Evolutionary conservation across 2,797 vertebrate species (phyloP).

Genomic region (Tragelaphus oryx): DNA sequence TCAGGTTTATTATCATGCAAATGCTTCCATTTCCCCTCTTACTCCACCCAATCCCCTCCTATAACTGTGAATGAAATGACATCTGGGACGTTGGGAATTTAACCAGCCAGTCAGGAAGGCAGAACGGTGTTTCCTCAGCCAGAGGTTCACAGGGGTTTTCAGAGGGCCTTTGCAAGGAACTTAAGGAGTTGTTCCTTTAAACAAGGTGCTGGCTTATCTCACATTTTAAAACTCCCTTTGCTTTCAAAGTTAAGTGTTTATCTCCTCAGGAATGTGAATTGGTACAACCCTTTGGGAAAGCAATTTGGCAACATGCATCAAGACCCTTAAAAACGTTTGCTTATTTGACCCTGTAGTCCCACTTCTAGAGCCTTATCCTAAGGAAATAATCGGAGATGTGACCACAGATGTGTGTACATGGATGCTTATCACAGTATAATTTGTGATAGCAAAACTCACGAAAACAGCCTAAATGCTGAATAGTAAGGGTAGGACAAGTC

Average conservation of each 20-base stretch:
- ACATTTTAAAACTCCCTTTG: slow-evolving; percentile 57
- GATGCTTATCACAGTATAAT: not conserved
- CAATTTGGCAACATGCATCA: slow-evolving; percentile 25
- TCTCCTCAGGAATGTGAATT: slow-evolving; percentile 50
- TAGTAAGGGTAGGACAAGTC: not conserved
- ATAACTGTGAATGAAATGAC: slow-evolving; percentile 60
- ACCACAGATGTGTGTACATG: not conserved
- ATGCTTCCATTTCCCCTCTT: slow-evolving; percentile 60
- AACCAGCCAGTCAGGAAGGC: slow-evolving; percentile 51
- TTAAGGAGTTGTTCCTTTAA: slow-evolving; percentile 59
- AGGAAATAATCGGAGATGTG: slow-evolving; percentile 20
- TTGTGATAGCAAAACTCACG: not conserved
- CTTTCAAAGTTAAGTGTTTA: slow-evolving; percentile 65
- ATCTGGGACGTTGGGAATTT: slow-evolving; percentile 64
- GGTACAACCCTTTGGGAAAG: slow-evolving; percentile 54
- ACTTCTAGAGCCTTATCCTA: not conserved
- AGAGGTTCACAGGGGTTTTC: slow-evolving; percentile 27
- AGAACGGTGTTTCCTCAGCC: slow-evolving; percentile 32
- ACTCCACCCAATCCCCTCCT: slow-evolving; percentile 63
- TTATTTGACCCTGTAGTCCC: not conserved
- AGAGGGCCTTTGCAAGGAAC: slow-evolving; percentile 28
- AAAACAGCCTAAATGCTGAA: not conserved
- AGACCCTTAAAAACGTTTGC: not conserved
- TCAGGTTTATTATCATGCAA: slow-evolving; percentile 75
- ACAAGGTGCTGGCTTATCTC: slow-evolving; percentile 61